phyloP scores from a whole-genome alignment of 2,797 vertebrate species.

The Enteromius mattozi region DNA sequence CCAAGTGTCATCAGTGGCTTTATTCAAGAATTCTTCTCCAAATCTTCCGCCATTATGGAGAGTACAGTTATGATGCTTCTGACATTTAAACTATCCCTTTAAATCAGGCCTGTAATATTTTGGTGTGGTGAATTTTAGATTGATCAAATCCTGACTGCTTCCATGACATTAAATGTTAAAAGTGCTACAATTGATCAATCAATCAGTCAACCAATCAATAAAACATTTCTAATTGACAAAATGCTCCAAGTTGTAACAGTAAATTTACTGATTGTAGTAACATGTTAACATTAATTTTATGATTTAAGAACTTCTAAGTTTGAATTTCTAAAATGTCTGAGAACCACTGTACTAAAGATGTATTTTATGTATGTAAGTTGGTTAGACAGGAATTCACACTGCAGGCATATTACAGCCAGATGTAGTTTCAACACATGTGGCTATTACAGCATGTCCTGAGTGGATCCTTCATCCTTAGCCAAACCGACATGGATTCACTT shows the following conservation, averaged over 20 bases:
- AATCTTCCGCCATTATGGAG: no score
- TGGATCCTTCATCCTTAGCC: slow-evolving; percentile 70
- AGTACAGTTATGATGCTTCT: no score
- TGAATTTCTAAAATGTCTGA: background rate
- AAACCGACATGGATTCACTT: slow-evolving; percentile 70
- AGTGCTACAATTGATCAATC: background rate
- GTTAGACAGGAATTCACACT: slow-evolving; percentile 40
- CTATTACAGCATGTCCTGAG: slow-evolving; percentile 56
- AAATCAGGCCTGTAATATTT: background rate
- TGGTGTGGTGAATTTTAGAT: background rate
- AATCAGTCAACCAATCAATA: background rate
- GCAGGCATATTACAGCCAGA: slow-evolving; percentile 72
- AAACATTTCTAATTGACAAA: background rate
- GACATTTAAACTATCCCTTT: no score
- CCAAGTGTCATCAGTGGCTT: no score
- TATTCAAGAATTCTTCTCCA: no score
- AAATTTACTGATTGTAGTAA: background rate
- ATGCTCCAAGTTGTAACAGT: background rate
- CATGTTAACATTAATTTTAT: background rate
- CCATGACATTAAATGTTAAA: slow-evolving; percentile 61
- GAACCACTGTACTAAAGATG: background rate
- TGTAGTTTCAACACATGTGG: slow-evolving; percentile 67
- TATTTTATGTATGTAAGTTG: slow-evolving; percentile 47
- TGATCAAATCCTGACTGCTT: slow-evolving; percentile 30
- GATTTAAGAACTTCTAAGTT: background rate